Percentiles rank a stretch among this genome's conserved stretches.
phyloP scores from a whole-genome alignment of 2,888 invertebrate species.

The Ochlodes sylvanus region DNA sequence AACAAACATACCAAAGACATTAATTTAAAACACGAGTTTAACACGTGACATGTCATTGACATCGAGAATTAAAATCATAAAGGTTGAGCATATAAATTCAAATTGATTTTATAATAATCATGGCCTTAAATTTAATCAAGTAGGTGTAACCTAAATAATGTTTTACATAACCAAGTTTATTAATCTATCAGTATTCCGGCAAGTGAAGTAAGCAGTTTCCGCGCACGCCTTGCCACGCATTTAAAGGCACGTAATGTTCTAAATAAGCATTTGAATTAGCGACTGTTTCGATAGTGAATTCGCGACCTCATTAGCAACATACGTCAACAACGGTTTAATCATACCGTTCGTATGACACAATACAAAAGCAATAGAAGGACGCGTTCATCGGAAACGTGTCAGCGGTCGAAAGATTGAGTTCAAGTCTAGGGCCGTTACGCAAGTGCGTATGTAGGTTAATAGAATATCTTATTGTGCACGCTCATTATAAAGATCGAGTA shows the following conservation, averaged over 20 bases:
- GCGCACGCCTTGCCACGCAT: constrained; percentile 21
- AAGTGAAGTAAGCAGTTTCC: constrained; percentile 24
- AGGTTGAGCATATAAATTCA: too few relatives aligned
- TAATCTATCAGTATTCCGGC: constrained; percentile 25
- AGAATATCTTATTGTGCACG: constrained; percentile 54
- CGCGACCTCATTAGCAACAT: constrained; percentile 23
- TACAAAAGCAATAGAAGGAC: constrained; percentile 17
- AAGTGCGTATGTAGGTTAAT: constrained; percentile 75
- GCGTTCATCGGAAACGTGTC: constrained; percentile 34
- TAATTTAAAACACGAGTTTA: too few relatives aligned
- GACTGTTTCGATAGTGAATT: constrained; percentile 8
- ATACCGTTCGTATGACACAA: neutral
- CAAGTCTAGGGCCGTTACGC: constrained; percentile 80
- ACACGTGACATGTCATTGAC: too few relatives aligned
- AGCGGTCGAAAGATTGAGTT: constrained; percentile 63
- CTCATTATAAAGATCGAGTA: constrained; percentile 31
- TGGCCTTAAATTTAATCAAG: neutral
- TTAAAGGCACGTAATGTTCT: constrained; percentile 27
- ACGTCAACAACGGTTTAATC: neutral
- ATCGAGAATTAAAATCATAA: too few relatives aligned
- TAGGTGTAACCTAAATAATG: constrained; percentile 5
- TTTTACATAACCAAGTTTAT: constrained; percentile 16
- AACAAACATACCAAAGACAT: too few relatives aligned
- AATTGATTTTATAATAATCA: neutral
- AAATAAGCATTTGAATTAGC: constrained; percentile 27